Percentiles rank a stretch among this genome's conserved stretches.
Conservation (phyloP, 2,113 vertebrate genomes). For the Geococcyx californianus region DNA sequence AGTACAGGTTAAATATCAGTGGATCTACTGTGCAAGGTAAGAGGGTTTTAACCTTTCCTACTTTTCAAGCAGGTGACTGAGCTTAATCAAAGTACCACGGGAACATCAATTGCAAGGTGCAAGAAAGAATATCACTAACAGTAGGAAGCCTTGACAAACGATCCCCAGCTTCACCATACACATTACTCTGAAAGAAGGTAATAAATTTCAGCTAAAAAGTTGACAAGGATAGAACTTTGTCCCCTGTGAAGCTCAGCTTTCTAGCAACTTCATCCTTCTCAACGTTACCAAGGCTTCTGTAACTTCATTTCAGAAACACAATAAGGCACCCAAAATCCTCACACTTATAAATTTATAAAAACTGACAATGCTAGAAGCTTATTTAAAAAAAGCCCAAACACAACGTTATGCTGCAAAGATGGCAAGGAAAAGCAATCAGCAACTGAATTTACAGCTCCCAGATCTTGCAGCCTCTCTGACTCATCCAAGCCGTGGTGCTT, state of each 20-base stretch:
- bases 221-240: neutral
- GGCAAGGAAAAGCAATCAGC: neutral
- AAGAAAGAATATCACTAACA: neutral
- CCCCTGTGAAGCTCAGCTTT: neutral
- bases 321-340: neutral
- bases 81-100: neutral
- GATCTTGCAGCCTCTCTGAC: conserved; percentile 15
- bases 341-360: neutral
- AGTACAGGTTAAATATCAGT: neutral
- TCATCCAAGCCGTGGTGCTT: conserved; percentile 23
- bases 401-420: neutral
- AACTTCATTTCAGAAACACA: neutral
- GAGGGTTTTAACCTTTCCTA: neutral
- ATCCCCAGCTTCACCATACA: neutral
- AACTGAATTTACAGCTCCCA: neutral
- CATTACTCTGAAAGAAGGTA: neutral
- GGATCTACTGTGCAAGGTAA: neutral
- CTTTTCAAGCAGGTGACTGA: neutral
- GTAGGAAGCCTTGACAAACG: neutral
- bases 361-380: neutral
- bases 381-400: neutral
- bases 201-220: neutral
- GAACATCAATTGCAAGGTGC: neutral
- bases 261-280: neutral
- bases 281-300: neutral